Percentiles rank a stretch among this genome's conserved stretches.
Evolutionary conservation across 2,888 invertebrate genomes (phyloP).

Genomic region (Harmothoe impar): DNA sequence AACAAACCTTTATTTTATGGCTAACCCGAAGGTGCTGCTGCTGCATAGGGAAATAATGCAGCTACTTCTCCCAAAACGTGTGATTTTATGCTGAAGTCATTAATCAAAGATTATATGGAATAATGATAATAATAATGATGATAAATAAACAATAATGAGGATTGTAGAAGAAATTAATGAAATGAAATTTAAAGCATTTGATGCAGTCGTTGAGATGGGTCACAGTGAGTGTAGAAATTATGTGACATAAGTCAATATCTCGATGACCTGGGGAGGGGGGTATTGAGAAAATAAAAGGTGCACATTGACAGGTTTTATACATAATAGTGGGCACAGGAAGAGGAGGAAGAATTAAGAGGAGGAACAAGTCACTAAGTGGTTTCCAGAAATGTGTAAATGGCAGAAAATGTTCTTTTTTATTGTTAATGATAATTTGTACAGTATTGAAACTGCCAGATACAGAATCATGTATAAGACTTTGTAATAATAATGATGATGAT

Average conservation of each 20-base stretch:
- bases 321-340: background rate
- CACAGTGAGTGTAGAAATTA: background rate
- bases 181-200: conserved; percentile 36
- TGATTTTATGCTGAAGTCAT: conserved; percentile 58
- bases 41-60: conserved; percentile 32
- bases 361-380: conserved; percentile 57
- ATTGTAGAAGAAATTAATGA: background rate
- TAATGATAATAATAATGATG: too few species aligned
- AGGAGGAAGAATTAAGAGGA: background rate
- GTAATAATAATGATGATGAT: conserved; percentile 9
- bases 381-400: conserved; percentile 39
- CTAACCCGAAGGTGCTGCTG: conserved; percentile 36
- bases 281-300: background rate
- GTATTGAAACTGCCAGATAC: conserved; percentile 46
- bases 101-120: conserved; percentile 13
- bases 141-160: too few species aligned
- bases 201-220: conserved; percentile 50
- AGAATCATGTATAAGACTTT: conserved; percentile 57
- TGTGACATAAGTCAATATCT: conserved; percentile 21
- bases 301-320: conserved; percentile 47
- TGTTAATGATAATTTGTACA: conserved; percentile 58
- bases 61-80: conserved; percentile 54
- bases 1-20: too few species aligned
- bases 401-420: conserved; percentile 51
- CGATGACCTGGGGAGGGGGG: background rate